Evolutionary conservation across 2,888 invertebrate genomes (phyloP).

Genomic region (Megaustenia siamemsis): DNA sequence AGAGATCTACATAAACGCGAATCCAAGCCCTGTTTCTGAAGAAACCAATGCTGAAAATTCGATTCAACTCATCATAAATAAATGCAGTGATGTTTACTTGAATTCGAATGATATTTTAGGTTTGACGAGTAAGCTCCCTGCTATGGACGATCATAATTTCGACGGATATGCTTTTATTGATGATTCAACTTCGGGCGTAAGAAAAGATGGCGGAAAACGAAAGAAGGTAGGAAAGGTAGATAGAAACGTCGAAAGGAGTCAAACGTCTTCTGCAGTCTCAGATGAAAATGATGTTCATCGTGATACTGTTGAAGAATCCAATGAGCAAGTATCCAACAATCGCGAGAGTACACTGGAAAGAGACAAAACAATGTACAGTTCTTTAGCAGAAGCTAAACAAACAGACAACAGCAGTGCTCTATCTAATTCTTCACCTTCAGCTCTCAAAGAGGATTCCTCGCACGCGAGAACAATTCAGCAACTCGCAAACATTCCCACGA

Average conservation of each 20-base stretch:
- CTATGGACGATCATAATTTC: too few relatives aligned
- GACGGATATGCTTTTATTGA: background rate
- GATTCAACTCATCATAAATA: background rate
- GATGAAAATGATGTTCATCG: background rate
- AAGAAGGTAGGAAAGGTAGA: conserved; percentile 15
- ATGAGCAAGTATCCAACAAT: too few relatives aligned
- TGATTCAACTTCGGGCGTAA: background rate
- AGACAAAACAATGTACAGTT: too few relatives aligned
- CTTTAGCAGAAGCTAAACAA: too few relatives aligned
- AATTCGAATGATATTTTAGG: background rate
- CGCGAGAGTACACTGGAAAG: too few relatives aligned
- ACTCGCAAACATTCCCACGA: background rate
- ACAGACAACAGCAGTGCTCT: background rate
- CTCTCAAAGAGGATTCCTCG: background rate
- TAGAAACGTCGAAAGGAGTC: background rate
- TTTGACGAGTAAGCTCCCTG: background rate
- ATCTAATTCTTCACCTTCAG: background rate
- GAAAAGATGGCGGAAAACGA: conserved; percentile 44
- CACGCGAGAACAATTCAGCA: background rate
- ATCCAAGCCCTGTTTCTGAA: conserved; percentile 24
- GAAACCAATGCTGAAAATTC: background rate
- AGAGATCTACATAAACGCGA: background rate
- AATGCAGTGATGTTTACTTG: background rate
- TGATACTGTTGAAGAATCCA: too few relatives aligned
- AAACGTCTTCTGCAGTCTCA: background rate